Percentiles rank a stretch among this genome's conserved stretches.
Conservation (phyloP, 1,140 invertebrate species). For the Drosophila rufa region DNA sequence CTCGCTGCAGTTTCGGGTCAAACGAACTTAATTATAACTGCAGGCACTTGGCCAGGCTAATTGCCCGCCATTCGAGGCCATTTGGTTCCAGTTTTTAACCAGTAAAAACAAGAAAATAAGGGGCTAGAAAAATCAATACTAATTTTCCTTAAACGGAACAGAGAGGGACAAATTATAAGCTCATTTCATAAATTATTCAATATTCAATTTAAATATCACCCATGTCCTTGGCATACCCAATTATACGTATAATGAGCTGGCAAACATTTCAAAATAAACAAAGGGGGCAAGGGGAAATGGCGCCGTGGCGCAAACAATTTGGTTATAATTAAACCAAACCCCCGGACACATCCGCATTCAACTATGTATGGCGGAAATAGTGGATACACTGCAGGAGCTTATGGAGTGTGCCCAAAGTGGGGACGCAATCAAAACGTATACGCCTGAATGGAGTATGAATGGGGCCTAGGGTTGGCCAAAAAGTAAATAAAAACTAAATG, state of each 20-base stretch:
- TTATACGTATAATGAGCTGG: constrained; percentile 48
- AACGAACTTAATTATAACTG: constrained; percentile 44
- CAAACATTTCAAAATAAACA: constrained; percentile 33
- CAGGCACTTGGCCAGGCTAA: constrained; percentile 47
- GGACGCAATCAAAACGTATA: constrained; percentile 50
- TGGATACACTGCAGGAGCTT: constrained; percentile 1
- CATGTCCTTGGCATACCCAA: constrained; percentile 15
- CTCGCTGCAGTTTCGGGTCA: constrained; percentile 19
- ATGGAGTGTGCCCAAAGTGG: constrained; percentile 25
- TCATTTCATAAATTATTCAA: constrained; percentile 38
- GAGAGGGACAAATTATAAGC: constrained; percentile 18
- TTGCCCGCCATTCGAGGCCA: constrained; percentile 24
- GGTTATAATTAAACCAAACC: constrained; percentile 53
- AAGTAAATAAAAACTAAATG: constrained; percentile 78
- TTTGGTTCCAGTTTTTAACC: constrained; percentile 29
- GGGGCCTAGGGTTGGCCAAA: constrained; percentile 4
- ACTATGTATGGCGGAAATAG: not conserved
- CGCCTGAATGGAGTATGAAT: constrained; percentile 55
- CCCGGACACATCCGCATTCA: constrained; percentile 15
- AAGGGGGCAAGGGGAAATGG: not conserved
- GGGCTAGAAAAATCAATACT: constrained; percentile 7
- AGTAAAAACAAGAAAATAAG: not conserved
- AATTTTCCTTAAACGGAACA: not conserved
- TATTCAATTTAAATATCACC: constrained; percentile 33
- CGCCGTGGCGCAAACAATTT: constrained; percentile 49